phyloP scores from a whole-genome alignment of 2,888 invertebrate species.

The Epirrhoe alternata region DNA sequence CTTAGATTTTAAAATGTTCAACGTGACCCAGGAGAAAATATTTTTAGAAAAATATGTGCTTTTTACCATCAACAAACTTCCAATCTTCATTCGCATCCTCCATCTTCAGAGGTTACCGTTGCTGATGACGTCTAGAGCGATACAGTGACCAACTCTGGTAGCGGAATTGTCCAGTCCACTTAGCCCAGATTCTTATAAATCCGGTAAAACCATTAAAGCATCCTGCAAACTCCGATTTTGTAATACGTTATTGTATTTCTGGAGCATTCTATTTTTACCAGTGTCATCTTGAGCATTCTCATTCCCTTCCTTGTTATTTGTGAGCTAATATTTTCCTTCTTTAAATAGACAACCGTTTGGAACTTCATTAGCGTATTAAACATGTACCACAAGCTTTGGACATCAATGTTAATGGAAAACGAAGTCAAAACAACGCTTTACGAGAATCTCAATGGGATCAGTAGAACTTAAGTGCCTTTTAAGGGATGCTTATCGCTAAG shows the following conservation, averaged over 20 bases:
- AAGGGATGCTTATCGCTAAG: background rate
- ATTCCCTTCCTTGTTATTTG: constrained; percentile 45
- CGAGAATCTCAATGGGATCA: constrained; percentile 7
- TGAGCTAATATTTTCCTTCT: constrained; percentile 42
- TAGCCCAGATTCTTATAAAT: background rate
- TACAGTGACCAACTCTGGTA: too few species aligned
- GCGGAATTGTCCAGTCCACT: too few species aligned
- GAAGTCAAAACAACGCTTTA: constrained; percentile 24
- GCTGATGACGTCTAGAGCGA: too few species aligned
- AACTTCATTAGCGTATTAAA: constrained; percentile 41
- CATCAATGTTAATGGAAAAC: constrained; percentile 11
- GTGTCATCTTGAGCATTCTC: constrained; percentile 43
- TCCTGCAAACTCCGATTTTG: constrained; percentile 19
- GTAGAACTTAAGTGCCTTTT: background rate
- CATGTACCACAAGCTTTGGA: constrained; percentile 26
- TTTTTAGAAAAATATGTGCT: too few species aligned
- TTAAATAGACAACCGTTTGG: constrained; percentile 39
- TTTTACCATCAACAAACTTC: too few species aligned
- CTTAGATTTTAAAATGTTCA: too few species aligned
- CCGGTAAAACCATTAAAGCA: background rate
- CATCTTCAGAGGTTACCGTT: too few species aligned
- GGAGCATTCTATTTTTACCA: constrained; percentile 39
- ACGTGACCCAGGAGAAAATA: too few species aligned
- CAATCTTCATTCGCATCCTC: too few species aligned
- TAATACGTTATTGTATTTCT: constrained; percentile 32